These are phyloP conservation scores for Dallia pectoralis DNA, from an alignment of 2,797 vertebrate genomes.

Conservation along the genomic window DNA sequence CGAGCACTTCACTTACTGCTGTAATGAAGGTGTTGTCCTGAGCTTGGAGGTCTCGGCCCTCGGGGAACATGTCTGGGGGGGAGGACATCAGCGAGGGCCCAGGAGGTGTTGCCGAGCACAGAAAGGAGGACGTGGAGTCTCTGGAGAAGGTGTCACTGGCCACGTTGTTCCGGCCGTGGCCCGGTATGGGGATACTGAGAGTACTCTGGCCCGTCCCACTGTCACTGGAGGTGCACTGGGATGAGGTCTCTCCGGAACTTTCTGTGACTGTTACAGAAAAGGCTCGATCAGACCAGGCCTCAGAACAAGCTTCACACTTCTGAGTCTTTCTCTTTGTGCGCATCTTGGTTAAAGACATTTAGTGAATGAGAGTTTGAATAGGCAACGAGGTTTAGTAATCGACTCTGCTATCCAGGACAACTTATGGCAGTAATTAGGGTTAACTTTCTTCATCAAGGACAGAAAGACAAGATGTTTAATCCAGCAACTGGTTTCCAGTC, in stretches of 20 bases:
- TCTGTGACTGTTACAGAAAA: slow-evolving; percentile 65
- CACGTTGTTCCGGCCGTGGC: slow-evolving; percentile 34
- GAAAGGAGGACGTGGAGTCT: slow-evolving; percentile 56
- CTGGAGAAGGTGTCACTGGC: slow-evolving; percentile 62
- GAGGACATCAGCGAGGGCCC: slow-evolving; percentile 45
- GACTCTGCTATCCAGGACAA: no score
- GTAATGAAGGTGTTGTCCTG: slow-evolving; percentile 73
- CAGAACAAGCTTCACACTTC: no score
- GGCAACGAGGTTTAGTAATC: no score
- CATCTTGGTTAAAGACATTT: no score
- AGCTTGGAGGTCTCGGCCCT: slow-evolving; percentile 63
- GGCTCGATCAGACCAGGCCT: background rate
- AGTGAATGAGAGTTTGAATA: no score
- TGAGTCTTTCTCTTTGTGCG: no score
- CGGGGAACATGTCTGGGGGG: slow-evolving; percentile 63
- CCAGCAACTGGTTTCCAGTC: no score
- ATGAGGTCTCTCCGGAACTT: slow-evolving; percentile 70
- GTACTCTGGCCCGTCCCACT: slow-evolving; percentile 63
- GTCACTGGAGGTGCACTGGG: slow-evolving; percentile 75
- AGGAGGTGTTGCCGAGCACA: slow-evolving; percentile 44
- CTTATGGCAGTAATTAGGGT: no score
- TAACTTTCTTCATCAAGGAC: no score
- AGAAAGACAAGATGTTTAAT: no score
- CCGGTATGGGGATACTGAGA: slow-evolving; percentile 39
- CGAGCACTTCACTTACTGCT: slow-evolving; percentile 64